A percentile compares a stretch with the other conserved stretches of the same genome.
Conservation (phyloP, 2,888 invertebrate species). For the Seira ritae region DNA sequence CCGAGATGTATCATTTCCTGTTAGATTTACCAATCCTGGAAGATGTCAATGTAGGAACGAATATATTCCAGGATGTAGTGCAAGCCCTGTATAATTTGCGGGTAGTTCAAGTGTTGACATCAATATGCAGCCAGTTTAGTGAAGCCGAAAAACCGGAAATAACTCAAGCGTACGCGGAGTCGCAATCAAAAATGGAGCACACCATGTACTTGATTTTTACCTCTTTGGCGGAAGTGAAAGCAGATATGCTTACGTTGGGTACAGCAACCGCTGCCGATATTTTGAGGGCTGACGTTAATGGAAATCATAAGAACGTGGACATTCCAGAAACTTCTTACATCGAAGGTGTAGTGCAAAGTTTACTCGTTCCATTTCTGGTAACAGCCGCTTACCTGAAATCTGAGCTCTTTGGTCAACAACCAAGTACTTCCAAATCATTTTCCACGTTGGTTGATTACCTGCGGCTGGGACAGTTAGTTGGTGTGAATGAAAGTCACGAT, state of each 20-base stretch:
- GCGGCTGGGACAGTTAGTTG: conserved; percentile 24
- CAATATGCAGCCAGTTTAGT: conserved; percentile 56
- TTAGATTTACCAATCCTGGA: conserved; percentile 53
- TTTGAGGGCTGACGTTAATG: conserved; percentile 44
- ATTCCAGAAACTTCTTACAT: conserved; percentile 35
- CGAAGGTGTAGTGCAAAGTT: conserved; percentile 43
- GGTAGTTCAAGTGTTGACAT: conserved; percentile 58
- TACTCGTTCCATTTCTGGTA: conserved; percentile 53
- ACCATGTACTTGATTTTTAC: conserved; percentile 32
- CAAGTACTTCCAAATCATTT: background rate
- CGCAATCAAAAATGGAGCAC: conserved; percentile 29
- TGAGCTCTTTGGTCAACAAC: conserved; percentile 35
- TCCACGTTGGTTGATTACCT: conserved; percentile 16
- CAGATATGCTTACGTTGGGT: background rate
- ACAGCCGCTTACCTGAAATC: conserved; percentile 37
- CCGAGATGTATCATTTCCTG: conserved; percentile 55
- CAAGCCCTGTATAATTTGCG: conserved; percentile 55
- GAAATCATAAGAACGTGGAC: conserved; percentile 48
- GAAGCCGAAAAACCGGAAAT: conserved; percentile 36
- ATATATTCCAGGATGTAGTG: conserved; percentile 51
- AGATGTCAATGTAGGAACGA: background rate
- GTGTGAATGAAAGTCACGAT: background rate
- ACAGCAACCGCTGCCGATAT: background rate
- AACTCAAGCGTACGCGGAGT: conserved; percentile 16
- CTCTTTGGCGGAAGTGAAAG: background rate